Evolutionary conservation across 2,113 vertebrate species (phyloP).

Genomic region (Malurus melanocephalus): DNA sequence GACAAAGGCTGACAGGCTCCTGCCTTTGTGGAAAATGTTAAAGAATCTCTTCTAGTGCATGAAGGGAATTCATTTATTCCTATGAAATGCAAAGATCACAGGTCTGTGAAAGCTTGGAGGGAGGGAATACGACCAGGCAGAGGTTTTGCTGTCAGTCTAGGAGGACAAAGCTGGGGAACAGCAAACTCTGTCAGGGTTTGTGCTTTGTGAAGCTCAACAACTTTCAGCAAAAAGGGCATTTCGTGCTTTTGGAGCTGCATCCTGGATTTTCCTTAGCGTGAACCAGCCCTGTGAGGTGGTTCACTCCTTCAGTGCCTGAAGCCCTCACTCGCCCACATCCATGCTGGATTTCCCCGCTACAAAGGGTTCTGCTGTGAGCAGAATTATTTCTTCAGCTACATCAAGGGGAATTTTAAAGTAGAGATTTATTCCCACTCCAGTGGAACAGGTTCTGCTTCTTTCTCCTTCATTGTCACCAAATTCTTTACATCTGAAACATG

Average conservation of each 20-base stretch:
- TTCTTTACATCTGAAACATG: accelerated
- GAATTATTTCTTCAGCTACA: neutral
- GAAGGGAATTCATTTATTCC: neutral
- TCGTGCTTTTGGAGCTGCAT: neutral
- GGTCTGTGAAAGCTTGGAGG: neutral
- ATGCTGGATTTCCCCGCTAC: neutral
- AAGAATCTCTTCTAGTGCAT: conserved; percentile 1
- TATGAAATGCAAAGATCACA: neutral
- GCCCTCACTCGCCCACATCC: neutral
- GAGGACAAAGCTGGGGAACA: neutral
- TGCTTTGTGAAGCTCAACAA: neutral
- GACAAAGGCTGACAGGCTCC: conserved; percentile 37
- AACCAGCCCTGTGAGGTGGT: neutral
- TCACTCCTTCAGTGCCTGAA: neutral
- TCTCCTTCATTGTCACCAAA: neutral
- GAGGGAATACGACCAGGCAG: neutral
- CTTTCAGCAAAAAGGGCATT: neutral
- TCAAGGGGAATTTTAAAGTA: neutral
- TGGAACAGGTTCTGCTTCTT: neutral
- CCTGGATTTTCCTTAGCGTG: neutral
- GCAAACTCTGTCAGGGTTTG: accelerated
- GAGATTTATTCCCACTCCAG: neutral
- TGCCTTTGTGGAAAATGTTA: conserved; percentile 1
- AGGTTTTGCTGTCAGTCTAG: neutral
- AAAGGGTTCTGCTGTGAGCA: neutral